Evolutionary conservation across 2,888 invertebrate species (phyloP).

Genomic region (Malacosoma neustria): DNA sequence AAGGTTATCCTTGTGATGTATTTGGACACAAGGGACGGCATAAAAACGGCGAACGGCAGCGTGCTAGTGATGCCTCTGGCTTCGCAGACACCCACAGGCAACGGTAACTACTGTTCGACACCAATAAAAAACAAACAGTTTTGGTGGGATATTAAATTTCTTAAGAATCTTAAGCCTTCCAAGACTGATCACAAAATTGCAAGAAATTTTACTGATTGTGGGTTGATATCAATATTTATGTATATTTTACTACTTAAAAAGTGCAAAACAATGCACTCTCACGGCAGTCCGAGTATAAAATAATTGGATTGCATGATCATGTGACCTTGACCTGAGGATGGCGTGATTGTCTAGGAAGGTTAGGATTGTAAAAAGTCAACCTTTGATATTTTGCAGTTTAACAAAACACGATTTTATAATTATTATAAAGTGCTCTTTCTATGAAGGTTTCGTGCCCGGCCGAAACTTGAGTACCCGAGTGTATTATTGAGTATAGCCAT

Average conservation of each 20-base stretch:
- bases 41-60: neutral
- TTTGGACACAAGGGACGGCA: no score
- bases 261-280: no score
- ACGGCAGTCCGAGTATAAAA: no score
- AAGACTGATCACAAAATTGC: no score
- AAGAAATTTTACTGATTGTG: no score
- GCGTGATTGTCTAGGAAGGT: neutral
- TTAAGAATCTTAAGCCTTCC: neutral
- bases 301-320: neutral
- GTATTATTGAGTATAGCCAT: no score
- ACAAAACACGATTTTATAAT: neutral
- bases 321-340: neutral
- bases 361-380: neutral
- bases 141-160: neutral
- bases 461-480: no score
- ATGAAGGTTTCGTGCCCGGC: no score
- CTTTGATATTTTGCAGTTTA: neutral
- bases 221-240: no score
- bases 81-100: neutral
- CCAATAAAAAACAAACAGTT: neutral
- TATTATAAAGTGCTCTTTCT: no score
- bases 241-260: no score
- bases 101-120: neutral
- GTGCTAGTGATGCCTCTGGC: neutral
- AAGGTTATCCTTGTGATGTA: no score